Evolutionary conservation across 2,113 vertebrate genomes (phyloP).

Genomic region (Brachyistius frenatus): DNA sequence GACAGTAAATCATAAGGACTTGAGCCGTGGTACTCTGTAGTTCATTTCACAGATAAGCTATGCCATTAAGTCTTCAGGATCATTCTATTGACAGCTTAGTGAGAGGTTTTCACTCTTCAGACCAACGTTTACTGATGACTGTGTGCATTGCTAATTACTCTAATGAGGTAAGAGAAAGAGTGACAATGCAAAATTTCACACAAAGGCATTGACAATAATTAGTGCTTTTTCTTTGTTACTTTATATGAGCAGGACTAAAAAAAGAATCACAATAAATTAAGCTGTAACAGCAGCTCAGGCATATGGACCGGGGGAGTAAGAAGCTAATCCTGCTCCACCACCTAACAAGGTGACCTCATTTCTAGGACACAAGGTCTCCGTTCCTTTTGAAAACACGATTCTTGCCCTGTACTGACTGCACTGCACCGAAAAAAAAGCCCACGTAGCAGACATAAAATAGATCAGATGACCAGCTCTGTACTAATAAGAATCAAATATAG

Average conservation of each 20-base stretch:
- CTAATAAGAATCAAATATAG: slow-evolving; percentile 32
- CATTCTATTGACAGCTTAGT: slow-evolving; percentile 60
- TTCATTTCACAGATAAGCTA: slow-evolving; percentile 61
- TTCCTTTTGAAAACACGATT: slow-evolving; percentile 57
- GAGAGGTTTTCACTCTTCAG: slow-evolving; percentile 42
- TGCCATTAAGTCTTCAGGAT: slow-evolving; percentile 48
- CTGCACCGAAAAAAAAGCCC: slow-evolving; percentile 9
- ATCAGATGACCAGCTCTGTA: slow-evolving; percentile 13
- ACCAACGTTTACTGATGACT: slow-evolving; percentile 33
- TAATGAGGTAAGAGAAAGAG: background rate
- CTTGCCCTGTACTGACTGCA: slow-evolving; percentile 29
- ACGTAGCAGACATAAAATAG: slow-evolving; percentile 36
- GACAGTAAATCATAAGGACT: slow-evolving; percentile 39
- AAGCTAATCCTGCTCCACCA: slow-evolving; percentile 76
- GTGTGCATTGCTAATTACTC: slow-evolving; percentile 25
- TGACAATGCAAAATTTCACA: background rate
- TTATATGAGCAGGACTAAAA: slow-evolving; percentile 36
- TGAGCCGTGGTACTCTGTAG: slow-evolving; percentile 11
- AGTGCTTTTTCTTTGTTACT: slow-evolving; percentile 2
- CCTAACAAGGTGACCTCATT: slow-evolving; percentile 80
- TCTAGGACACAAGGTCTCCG: slow-evolving; percentile 65
- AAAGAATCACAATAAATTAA: slow-evolving; percentile 68
- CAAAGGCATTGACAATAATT: background rate
- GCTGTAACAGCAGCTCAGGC: slow-evolving; percentile 74
- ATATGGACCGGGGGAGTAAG: slow-evolving; percentile 78